Base-by-base conservation (phyloP, 2,888 invertebrate genomes). In the Aplocera efformata region DNA sequence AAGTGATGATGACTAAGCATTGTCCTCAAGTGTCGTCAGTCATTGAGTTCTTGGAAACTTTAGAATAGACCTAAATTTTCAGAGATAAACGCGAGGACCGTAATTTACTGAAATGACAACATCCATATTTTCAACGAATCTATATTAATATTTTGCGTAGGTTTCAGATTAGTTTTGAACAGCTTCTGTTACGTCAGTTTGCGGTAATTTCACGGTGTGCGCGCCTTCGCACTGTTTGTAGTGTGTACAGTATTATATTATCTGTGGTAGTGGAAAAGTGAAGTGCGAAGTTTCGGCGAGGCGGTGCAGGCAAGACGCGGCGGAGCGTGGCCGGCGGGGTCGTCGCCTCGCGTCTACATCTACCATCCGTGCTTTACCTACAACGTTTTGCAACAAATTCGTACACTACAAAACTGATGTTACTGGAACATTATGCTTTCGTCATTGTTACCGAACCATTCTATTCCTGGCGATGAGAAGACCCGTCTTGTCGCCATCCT, bases 281-380 rank as follows among this genome's bases (percentile, higher is more conserved):
- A 83, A 85, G 85, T 83, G 84, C 82, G 70, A 84, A 85, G 86
- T 82, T 88, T 88, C 80, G 84, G 85, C 82, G 80, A 75, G 69
- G 68, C 69, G 71, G 70, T 63, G 72, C 68, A 67, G 68, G 71
- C 62, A 76, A n/a, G 67, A 72, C 63, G 76, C 82, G 75, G 67
- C 69, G 75, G 72, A 78, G 63, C 79, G 74, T 76, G 66, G 70
- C 73, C 61, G 66, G 56, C 73, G 81, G 76, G 80, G 80, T 72
- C 81, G 79, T 72, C 81, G 79, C 69, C 76, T 74, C 72, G 60
- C 51, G 53, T 56, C 58, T 43, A 61, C 23, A 35, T 30, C 28
- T 31, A 37, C 58, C 48, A 45, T 32, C 47, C 40, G 30, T 11
- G 31, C 31, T 45, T 35, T 25, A 36, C 30, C 21, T 17, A 17